phyloP scores from a whole-genome alignment of 2,888 invertebrate species.

The Palloptera scutellata region DNA sequence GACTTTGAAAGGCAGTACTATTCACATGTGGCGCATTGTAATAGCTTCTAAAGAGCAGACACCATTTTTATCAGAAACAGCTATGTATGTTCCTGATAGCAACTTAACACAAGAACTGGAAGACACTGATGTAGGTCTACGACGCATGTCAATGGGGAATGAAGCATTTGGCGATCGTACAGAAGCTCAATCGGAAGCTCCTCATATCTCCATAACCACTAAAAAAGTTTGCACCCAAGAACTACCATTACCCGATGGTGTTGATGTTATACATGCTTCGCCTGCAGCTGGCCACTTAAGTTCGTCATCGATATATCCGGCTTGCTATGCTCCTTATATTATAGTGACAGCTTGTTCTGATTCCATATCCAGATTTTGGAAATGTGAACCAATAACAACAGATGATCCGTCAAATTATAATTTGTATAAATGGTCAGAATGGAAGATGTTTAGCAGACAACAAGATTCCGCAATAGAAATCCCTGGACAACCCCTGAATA shows the following conservation, averaged over 20 bases:
- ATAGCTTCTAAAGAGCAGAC: constrained; percentile 81
- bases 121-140: constrained; percentile 58
- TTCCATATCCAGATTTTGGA: constrained; percentile 87
- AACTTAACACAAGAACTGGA: constrained; percentile 85
- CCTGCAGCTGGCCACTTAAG: constrained; percentile 97
- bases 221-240: constrained; percentile 92
- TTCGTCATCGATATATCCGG: constrained; percentile 97
- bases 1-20: constrained; percentile 80
- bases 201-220: constrained; percentile 85
- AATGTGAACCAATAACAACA: constrained; percentile 65
- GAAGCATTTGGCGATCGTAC: constrained; percentile 45
- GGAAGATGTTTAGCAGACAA: constrained; percentile 85
- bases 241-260: constrained; percentile 85
- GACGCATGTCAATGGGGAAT: constrained; percentile 54
- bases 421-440: constrained; percentile 81
- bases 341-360: constrained; percentile 96
- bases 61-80: constrained; percentile 76
- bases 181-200: constrained; percentile 57
- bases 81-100: constrained; percentile 90
- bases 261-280: constrained; percentile 91
- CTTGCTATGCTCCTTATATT: constrained; percentile 97
- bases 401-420: constrained; percentile 42
- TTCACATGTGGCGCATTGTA: constrained; percentile 96
- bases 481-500: constrained; percentile 86
- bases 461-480: constrained; percentile 75